Percentiles rank a stretch among this genome's conserved stretches.
phyloP scores from a whole-genome alignment of 2,797 vertebrate species.

The Myoxocephalus aenaeus region DNA sequence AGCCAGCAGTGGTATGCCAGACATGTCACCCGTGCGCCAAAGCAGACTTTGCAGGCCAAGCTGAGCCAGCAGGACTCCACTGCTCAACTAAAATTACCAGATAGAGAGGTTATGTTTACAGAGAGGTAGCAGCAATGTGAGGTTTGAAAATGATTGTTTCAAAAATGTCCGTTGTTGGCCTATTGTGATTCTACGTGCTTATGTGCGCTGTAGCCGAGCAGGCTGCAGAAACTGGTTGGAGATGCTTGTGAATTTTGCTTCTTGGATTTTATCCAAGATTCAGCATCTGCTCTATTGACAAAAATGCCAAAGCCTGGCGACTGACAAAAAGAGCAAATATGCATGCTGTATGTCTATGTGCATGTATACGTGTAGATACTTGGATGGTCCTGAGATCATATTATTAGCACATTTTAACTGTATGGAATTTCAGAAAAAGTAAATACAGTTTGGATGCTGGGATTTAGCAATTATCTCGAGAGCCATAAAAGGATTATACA shows the following conservation, averaged over 20 bases:
- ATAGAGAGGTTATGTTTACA: constrained; percentile 33
- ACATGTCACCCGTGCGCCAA: constrained; percentile 82
- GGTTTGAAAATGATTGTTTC: background rate
- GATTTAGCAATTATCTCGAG: constrained; percentile 11
- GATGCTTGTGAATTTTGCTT: constrained; percentile 34
- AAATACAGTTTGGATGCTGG: constrained; percentile 40
- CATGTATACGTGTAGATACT: background rate
- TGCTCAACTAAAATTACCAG: constrained; percentile 38
- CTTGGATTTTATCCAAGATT: constrained; percentile 57
- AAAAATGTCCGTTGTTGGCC: background rate
- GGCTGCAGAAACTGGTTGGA: constrained; percentile 12
- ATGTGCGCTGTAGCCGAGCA: background rate
- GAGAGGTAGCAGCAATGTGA: background rate
- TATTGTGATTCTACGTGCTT: background rate
- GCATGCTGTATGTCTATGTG: background rate
- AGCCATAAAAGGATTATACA: background rate
- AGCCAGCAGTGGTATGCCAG: constrained; percentile 80
- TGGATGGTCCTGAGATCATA: background rate
- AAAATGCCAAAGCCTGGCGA: constrained; percentile 37
- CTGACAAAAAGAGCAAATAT: constrained; percentile 25
- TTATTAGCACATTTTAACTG: background rate
- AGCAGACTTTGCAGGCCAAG: constrained; percentile 79
- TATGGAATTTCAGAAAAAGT: background rate
- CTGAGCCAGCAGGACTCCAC: constrained; percentile 59
- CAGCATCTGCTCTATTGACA: constrained; percentile 59